Conservation (phyloP, 2,113 vertebrate genomes). For the Mirza zaza region DNA sequence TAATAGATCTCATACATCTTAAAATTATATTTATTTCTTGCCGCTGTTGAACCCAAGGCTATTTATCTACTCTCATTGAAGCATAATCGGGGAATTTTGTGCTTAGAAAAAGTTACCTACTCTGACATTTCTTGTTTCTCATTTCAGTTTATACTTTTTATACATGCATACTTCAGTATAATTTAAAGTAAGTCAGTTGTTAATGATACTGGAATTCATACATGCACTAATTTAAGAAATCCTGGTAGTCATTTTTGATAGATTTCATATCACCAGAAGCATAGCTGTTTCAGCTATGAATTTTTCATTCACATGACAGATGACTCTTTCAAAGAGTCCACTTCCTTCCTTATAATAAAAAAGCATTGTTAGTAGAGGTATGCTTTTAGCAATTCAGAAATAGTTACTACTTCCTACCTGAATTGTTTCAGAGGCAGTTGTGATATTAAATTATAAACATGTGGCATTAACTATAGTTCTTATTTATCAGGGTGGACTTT, state of each 20-base stretch:
- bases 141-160: not conserved
- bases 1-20: not conserved
- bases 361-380: not conserved
- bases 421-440: not conserved
- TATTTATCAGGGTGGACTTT: not conserved
- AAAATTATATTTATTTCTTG: not conserved
- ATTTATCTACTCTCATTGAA: not conserved
- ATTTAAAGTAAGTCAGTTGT: conserved; percentile 5
- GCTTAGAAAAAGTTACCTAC: not conserved
- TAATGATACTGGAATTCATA: not conserved
- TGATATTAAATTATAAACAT: not conserved
- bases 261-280: not conserved
- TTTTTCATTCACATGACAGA: not conserved
- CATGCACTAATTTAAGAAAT: not conserved
- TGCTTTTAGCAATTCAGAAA: not conserved
- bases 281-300: not conserved
- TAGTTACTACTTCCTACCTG: not conserved
- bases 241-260: not conserved
- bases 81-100: conserved; percentile 1
- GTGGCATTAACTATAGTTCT: not conserved
- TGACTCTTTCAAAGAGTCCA: not conserved
- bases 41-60: not conserved
- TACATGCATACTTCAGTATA: not conserved
- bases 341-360: not conserved
- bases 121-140: not conserved